A percentile compares a stretch with the other conserved stretches of the same genome.
Evolutionary conservation across 2,113 vertebrate genomes (phyloP).

Genomic region (Pseudorectes ferrugineus): DNA sequence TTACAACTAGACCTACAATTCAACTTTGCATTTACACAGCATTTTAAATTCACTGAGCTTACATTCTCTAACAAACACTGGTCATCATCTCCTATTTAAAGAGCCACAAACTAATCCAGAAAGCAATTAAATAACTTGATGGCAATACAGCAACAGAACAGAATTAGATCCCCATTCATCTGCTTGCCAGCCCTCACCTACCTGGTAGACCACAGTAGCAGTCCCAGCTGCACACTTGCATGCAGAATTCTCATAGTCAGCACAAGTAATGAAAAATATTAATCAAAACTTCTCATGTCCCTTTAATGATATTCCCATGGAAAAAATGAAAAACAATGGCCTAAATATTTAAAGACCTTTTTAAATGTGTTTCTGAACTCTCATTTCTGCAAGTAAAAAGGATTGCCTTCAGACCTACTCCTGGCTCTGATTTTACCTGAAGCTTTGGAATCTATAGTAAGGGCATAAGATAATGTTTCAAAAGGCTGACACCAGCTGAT

Average conservation of each 20-base stretch:
- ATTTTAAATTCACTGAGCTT: background rate
- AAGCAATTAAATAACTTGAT: background rate
- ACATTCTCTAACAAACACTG: background rate
- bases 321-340: background rate
- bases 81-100: background rate
- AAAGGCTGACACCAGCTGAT: background rate
- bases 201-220: background rate
- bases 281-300: background rate
- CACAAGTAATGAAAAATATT: conserved; percentile 22
- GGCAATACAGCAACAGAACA: background rate
- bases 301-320: background rate
- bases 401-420: background rate
- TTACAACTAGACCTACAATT: background rate
- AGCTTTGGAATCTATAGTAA: background rate
- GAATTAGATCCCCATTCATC: background rate
- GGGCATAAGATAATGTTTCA: background rate
- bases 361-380: background rate
- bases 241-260: background rate
- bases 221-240: background rate
- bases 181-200: background rate
- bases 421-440: background rate
- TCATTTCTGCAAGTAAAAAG: background rate
- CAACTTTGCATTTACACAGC: background rate
- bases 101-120: background rate
- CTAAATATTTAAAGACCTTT: conserved; percentile 7